These are phyloP conservation scores for Onychomys arenicola DNA, from an alignment of 2,797 vertebrate genomes.

Conservation along the genomic window DNA sequence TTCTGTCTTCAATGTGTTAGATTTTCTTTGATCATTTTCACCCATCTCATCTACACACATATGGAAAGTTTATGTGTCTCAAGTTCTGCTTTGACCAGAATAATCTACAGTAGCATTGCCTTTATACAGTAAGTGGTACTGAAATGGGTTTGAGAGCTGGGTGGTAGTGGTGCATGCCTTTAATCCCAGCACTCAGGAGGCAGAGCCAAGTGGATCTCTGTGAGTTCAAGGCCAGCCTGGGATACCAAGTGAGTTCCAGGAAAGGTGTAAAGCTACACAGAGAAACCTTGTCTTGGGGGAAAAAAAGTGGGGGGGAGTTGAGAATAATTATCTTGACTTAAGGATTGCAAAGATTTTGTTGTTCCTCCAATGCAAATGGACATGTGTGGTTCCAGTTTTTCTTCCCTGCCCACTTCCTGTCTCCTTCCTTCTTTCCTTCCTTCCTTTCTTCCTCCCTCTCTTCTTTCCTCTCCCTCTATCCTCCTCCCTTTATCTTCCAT, in stretches of 20 bases:
- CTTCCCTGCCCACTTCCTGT: background rate
- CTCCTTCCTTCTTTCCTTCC: background rate
- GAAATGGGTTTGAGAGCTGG: background rate
- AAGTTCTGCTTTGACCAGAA: background rate
- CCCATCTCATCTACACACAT: background rate
- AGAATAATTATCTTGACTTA: background rate
- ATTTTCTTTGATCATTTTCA: background rate
- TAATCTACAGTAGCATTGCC: background rate
- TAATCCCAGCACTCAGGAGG: no score
- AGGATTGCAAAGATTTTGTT: background rate
- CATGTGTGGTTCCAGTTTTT: background rate
- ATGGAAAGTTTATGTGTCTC: background rate
- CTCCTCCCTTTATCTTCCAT: background rate
- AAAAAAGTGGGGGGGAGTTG: no score
- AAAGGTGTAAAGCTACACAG: no score
- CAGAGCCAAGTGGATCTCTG: no score
- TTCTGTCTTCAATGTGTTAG: background rate
- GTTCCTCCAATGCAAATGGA: background rate
- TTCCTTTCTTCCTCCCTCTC: background rate
- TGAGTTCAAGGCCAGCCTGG: no score
- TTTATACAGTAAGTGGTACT: background rate
- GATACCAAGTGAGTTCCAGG: no score
- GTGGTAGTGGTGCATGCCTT: no score
- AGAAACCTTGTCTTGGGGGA: no score
- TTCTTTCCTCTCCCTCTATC: rapidly evolving